A percentile compares a stretch with the other conserved stretches of the same genome.
These are phyloP conservation scores for Caenorhabditis zanzibari DNA, from an alignment of 2,888 invertebrate genomes.

Conservation along the genomic window DNA sequence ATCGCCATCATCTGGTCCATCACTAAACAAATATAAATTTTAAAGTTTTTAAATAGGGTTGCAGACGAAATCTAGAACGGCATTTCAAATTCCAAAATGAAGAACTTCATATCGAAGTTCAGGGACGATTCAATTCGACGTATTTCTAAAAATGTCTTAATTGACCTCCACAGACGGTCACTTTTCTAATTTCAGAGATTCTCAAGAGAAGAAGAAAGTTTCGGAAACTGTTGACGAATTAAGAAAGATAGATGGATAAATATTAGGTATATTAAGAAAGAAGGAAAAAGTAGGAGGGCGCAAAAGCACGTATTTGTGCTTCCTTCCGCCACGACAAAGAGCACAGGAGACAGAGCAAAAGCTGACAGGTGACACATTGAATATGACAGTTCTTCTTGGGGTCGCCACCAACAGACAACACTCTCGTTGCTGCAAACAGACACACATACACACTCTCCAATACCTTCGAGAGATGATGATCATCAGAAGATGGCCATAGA, in stretches of 20 bases:
- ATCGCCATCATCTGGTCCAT: slow-evolving; percentile 62
- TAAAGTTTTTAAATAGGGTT: neutral
- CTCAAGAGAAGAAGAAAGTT: slow-evolving; percentile 7
- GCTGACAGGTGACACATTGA: slow-evolving; percentile 66
- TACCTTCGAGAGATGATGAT: slow-evolving; percentile 48
- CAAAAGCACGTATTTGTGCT: slow-evolving; percentile 58
- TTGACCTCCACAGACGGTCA: slow-evolving; percentile 16
- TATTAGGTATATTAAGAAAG: slow-evolving; percentile 31
- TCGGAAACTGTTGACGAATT: neutral
- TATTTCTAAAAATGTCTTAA: slow-evolving; percentile 20
- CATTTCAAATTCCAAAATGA: neutral
- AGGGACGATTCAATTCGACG: slow-evolving; percentile 23
- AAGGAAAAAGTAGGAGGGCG: slow-evolving; percentile 13
- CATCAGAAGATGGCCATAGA: slow-evolving; percentile 46
- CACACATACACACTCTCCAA: slow-evolving; percentile 19
- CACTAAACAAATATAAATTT: slow-evolving; percentile 37
- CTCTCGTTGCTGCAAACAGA: slow-evolving; percentile 39
- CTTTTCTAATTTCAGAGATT: neutral
- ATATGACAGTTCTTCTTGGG: slow-evolving; percentile 60
- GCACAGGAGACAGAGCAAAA: slow-evolving; percentile 42
- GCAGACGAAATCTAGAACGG: neutral
- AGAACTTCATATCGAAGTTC: slow-evolving; percentile 15
- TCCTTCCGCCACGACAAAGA: slow-evolving; percentile 34
- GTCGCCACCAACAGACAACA: slow-evolving; percentile 45
- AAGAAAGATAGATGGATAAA: slow-evolving; percentile 44